These are phyloP conservation scores for Cardinalis cardinalis DNA, from an alignment of 2,113 vertebrate genomes.

Conservation along the genomic window DNA sequence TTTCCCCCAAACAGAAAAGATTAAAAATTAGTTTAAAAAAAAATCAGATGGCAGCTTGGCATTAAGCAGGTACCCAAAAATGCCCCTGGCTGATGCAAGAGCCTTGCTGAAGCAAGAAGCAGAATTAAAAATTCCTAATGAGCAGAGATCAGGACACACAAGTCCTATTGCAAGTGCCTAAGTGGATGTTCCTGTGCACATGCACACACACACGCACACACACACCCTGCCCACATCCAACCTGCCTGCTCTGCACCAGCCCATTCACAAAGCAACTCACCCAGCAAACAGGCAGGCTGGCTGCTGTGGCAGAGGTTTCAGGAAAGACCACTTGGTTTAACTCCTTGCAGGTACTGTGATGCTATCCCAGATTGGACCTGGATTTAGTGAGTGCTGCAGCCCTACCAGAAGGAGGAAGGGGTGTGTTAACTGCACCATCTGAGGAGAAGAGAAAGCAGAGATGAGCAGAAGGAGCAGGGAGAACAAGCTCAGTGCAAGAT, in stretches of 20 bases:
- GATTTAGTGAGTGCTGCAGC: not conserved
- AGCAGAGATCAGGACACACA: not conserved
- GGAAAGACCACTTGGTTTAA: not conserved
- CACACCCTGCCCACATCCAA: rapidly evolving
- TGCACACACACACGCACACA: too few relatives aligned
- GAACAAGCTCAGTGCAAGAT: not conserved
- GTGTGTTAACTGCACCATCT: not conserved
- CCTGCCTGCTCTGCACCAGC: not conserved
- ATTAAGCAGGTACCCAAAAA: not conserved
- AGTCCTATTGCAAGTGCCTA: not conserved
- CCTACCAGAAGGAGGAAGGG: not conserved
- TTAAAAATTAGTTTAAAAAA: not conserved
- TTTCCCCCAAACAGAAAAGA: not conserved
- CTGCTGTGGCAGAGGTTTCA: not conserved
- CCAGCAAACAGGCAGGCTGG: not conserved
- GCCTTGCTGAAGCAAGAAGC: not conserved
- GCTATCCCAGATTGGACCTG: not conserved
- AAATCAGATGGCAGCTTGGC: not conserved
- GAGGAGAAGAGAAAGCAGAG: not conserved
- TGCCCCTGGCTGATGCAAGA: not conserved
- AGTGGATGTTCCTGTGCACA: not conserved
- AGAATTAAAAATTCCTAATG: not conserved
- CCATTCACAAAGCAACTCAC: not conserved
- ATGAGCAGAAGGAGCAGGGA: not conserved
- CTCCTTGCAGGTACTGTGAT: rapidly evolving